Base-by-base conservation (phyloP, 1,140 invertebrate genomes). In the Drosophila arawakana region DNA sequence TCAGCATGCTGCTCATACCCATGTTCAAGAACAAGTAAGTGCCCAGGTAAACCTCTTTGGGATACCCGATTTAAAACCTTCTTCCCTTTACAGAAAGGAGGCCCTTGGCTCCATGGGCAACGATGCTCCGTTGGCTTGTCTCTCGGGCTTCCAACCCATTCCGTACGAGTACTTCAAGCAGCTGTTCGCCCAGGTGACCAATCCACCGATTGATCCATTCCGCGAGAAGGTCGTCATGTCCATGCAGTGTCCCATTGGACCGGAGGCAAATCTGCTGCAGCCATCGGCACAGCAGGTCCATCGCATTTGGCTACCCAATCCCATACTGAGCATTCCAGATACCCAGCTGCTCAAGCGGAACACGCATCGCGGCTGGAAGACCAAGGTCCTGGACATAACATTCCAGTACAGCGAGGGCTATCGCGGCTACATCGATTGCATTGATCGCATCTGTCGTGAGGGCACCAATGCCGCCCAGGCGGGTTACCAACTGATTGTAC, bases 121-220 rank as follows among this genome's bases (percentile, higher is more conserved):
- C 92, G 99, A 99, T 93, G 97, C 98, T 0, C 98, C 99, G 0
- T 93, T 99, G 65, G 98, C 99, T 7, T 99, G 98, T 90, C 94
- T 99, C 7, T 99, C 98, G 4, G 94, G 96, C 80, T 99, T 98
- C 93, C 97, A 98, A 91, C 99, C 99, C 2, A 93, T 99, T 50
- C 94, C 97, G 1, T 99, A 99, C 92, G 97, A 98, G 78, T 99
- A 99, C 92, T 99, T 99, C 93, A 99, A 99, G 92, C 99, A 99
- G 93, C 94, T 99, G n/a, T 99, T 99, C 93, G 99, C 99, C 25
- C 99, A 99, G 94, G 98, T 99, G 49, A 99, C 99, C 72, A 99
- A 99, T 94, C 99, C 99, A n/a, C 98, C 99, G 4, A 99, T 99
- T 77, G 99, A 99, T 95, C 99, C 99, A 43, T 99, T 99, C 94